Conservation (phyloP, 2,888 invertebrate genomes). For the Cinara cedri region DNA sequence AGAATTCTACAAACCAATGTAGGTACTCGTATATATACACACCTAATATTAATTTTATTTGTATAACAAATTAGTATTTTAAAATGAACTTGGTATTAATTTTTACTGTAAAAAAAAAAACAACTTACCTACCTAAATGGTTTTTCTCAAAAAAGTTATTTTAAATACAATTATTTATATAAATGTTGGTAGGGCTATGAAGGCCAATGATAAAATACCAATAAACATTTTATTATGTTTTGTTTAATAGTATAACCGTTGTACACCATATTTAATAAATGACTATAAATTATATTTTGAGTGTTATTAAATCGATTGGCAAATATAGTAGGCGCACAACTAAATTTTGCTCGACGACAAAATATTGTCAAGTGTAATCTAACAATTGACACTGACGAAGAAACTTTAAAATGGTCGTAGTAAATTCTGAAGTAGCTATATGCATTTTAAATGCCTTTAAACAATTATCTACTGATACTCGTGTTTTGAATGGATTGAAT, state of each 20-base stretch:
- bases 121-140: neutral
- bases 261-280: neutral
- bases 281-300: slow-evolving; percentile 2
- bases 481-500: slow-evolving; percentile 59
- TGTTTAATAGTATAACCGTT: neutral
- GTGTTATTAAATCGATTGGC: neutral
- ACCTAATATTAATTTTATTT: no score
- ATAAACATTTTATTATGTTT: slow-evolving; percentile 2
- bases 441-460: slow-evolving; percentile 21
- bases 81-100: no score
- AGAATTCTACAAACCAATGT: neutral
- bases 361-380: neutral
- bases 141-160: neutral
- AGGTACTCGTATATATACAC: no score
- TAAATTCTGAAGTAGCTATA: neutral
- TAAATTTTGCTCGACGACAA: neutral
- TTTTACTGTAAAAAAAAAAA: neutral
- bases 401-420: neutral
- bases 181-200: neutral
- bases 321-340: neutral
- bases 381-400: slow-evolving; percentile 10
- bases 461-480: neutral
- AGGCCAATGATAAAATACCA: neutral
- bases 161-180: neutral
- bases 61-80: no score